Evolutionary conservation across 2,797 vertebrate species (phyloP), one percentile per base, ranked within the genome.

Genomic region (Muraenolepis orangiensis): DNA sequence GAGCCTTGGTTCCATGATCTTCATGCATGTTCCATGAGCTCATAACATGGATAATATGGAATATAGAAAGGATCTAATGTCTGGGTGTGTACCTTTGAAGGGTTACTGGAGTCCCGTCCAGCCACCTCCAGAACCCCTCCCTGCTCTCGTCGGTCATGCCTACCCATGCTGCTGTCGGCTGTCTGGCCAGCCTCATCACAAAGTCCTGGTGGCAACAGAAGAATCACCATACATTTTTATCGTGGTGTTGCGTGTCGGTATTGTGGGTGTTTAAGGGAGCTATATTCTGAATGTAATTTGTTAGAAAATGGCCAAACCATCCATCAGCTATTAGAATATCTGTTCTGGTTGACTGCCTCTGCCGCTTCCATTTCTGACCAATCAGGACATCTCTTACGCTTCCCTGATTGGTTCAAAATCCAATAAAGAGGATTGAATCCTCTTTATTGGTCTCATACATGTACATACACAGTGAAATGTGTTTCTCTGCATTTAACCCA

Each of bases 121-220:
- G 76, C 87, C 87, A 88, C 3, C 74, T 5, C 79, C 82, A 87
- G 0, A 7, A 73, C n/a, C 86, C 83, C 16, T 89, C 87, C 29
- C 34, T 0, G 28, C 36, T 10, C 23, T 73, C 61, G 84, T 89
- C 86, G n/a, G 82, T 86, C 88, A 89, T 87, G 16, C 88, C 86
- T 0, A 88, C 70, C 88, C 88, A 89, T 0, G 76, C 80, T 11
- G 70, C 51, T 3, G 0, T 0, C 0, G 71, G 26, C 38, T 69
- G 42, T 12, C 0, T 0, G 0, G 71, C 31, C 68, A 87, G 71
- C 8, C 74, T 75, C 16, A 31, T 71, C 4, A 89, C 80, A 30
- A 89, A 87, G 1, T n/a, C 70, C 88, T 89, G 76, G 40, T 4
- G 75, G 0, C 20, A 42, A 71, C 10, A 75, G 71, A 40, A 64